A percentile compares a stretch with the other conserved stretches of the same genome.
Evolutionary conservation across 2,797 vertebrate genomes (phyloP).

Genomic region (Acropternis orthonyx): DNA sequence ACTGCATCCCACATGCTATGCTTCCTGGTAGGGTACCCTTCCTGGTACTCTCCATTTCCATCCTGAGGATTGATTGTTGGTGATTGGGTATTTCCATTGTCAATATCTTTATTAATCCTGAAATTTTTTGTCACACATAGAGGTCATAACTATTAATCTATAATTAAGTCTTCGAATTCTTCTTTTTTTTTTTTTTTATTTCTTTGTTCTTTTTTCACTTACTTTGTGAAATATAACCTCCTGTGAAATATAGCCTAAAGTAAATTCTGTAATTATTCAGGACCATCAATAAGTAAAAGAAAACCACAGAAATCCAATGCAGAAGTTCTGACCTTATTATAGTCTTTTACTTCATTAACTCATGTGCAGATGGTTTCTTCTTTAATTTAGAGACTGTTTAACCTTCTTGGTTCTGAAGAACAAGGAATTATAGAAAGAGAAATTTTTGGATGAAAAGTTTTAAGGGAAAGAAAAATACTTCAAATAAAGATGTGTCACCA

Average conservation of each 20-base stretch:
- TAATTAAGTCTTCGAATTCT: neutral
- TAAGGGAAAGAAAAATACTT: neutral
- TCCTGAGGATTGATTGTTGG: neutral
- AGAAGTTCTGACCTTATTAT: neutral
- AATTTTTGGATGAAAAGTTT: accelerated
- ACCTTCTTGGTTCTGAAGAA: neutral
- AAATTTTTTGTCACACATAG: neutral
- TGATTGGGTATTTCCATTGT: neutral
- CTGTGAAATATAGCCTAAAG: neutral
- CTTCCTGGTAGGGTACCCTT: too few relatives aligned
- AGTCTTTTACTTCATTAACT: neutral
- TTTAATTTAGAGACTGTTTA: neutral
- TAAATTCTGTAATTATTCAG: neutral
- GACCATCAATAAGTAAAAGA: neutral
- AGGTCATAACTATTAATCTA: neutral
- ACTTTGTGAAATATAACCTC: neutral
- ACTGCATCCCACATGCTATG: neutral
- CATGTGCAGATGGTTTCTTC: neutral
- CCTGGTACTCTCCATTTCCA: neutral
- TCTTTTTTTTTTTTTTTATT: neutral
- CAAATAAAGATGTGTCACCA: neutral
- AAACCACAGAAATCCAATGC: neutral
- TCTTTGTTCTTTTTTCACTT: neutral
- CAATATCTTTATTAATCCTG: neutral
- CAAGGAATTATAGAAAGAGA: neutral